Percentiles rank a stretch among this genome's conserved stretches.
These are phyloP conservation scores for Peromyscus nudipes DNA, from an alignment of 2,797 vertebrate genomes.

Conservation along the genomic window DNA sequence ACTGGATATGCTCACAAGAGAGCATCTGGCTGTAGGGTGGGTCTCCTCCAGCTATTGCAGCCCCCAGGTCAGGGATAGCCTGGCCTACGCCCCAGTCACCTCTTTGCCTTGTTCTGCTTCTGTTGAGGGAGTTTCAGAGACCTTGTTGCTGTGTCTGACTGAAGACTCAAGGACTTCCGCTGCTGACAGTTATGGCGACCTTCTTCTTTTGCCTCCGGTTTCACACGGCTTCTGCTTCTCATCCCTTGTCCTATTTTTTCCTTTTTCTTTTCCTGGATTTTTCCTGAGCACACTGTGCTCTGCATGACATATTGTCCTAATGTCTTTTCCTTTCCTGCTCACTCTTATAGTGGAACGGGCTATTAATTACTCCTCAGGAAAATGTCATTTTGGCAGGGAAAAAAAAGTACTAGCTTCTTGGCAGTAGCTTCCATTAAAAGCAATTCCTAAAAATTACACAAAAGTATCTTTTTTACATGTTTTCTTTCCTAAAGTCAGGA, in stretches of 20 bases:
- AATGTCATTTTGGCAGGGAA: slow-evolving; percentile 21
- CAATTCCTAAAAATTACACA: slow-evolving; percentile 56
- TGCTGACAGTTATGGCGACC: neutral
- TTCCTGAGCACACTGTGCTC: neutral
- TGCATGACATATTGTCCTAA: neutral
- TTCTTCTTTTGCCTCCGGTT: slow-evolving; percentile 17
- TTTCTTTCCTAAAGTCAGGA: slow-evolving; percentile 47
- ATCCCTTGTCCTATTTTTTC: neutral
- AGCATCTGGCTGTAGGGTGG: neutral
- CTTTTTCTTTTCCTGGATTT: neutral
- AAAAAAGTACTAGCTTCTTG: slow-evolving; percentile 22
- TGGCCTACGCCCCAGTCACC: neutral
- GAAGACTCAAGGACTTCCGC: neutral
- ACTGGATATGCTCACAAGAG: neutral
- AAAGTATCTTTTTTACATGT: neutral
- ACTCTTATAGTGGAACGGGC: neutral
- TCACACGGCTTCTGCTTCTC: slow-evolving; percentile 15
- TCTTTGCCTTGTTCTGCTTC: neutral
- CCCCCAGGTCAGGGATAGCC: neutral
- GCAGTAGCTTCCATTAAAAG: neutral
- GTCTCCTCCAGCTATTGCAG: neutral
- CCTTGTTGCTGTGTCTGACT: neutral
- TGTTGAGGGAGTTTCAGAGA: neutral
- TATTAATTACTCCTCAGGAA: slow-evolving; percentile 37
- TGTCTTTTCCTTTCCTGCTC: neutral